These are phyloP conservation scores for Megalopta genalis DNA, from an alignment of 1,140 invertebrate genomes.

Conservation along the genomic window DNA sequence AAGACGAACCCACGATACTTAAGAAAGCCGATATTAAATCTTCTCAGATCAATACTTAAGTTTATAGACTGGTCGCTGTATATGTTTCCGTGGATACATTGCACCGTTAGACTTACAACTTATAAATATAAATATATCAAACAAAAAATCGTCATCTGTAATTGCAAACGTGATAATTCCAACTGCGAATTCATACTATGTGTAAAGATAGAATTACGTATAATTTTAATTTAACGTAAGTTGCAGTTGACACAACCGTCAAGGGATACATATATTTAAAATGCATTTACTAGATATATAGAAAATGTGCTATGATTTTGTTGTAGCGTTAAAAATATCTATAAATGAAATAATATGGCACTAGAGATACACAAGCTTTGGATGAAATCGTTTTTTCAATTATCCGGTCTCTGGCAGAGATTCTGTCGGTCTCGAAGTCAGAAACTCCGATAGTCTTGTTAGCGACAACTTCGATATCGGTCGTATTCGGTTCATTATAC, in stretches of 20 bases:
- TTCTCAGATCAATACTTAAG: slow-evolving; percentile 73
- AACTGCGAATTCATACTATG: slow-evolving; percentile 56
- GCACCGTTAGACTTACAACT: slow-evolving; percentile 20
- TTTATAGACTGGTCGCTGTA: slow-evolving; percentile 21
- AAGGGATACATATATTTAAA: slow-evolving; percentile 46
- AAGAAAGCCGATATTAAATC: slow-evolving; percentile 79
- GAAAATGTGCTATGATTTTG: slow-evolving; percentile 55
- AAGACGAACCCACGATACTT: slow-evolving; percentile 84
- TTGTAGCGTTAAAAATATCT: slow-evolving; percentile 36
- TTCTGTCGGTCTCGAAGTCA: too few species aligned
- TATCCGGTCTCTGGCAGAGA: slow-evolving; percentile 23
- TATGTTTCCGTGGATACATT: slow-evolving; percentile 27
- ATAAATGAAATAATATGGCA: slow-evolving; percentile 29
- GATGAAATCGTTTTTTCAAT: slow-evolving; percentile 19
- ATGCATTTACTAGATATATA: slow-evolving; percentile 63
- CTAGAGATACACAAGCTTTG: slow-evolving; percentile 25
- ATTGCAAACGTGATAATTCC: slow-evolving; percentile 67
- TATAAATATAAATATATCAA: slow-evolving; percentile 24
- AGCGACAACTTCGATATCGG: slow-evolving; percentile 1
- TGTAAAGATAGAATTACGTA: slow-evolving; percentile 52
- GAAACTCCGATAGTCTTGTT: background rate
- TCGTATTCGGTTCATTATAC: slow-evolving; percentile 26
- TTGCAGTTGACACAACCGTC: slow-evolving; percentile 40
- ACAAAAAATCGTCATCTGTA: slow-evolving; percentile 38
- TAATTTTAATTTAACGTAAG: slow-evolving; percentile 53